phyloP scores from a whole-genome alignment of 2,797 vertebrate genomes.

The Bovichtus variegatus region DNA sequence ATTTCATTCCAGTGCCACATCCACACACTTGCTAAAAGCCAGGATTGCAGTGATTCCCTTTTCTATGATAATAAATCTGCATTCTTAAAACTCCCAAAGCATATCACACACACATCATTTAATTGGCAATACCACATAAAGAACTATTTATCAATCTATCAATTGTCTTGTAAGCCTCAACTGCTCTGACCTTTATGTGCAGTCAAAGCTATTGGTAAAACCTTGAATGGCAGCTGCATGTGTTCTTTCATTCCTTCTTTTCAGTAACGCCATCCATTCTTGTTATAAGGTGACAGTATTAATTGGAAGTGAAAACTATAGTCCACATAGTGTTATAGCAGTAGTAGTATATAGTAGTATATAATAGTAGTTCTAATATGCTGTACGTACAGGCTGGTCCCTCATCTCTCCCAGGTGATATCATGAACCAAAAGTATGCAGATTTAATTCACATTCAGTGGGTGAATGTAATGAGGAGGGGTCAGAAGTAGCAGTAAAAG shows the following conservation, averaged over 20 bases:
- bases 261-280: neutral
- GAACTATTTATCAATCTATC: neutral
- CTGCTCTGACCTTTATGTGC: neutral
- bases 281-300: neutral
- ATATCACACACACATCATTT: neutral
- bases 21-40: neutral
- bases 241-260: neutral
- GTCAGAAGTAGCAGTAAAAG: slow-evolving; percentile 5
- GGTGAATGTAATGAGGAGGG: neutral
- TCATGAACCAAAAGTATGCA: neutral
- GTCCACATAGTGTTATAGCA: too few relatives aligned
- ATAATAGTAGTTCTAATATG: neutral
- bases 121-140: neutral
- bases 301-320: neutral
- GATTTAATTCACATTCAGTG: neutral
- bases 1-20: neutral
- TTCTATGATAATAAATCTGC: neutral
- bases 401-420: neutral
- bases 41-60: neutral
- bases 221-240: neutral
- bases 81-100: neutral
- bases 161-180: neutral
- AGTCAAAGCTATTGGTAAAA: neutral
- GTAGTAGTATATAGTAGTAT: too few relatives aligned
- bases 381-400: neutral